Percentiles rank a stretch among this genome's conserved stretches.
These are phyloP conservation scores for Pristionchus arcanus DNA, from an alignment of 2,888 invertebrate genomes.

Conservation along the genomic window DNA sequence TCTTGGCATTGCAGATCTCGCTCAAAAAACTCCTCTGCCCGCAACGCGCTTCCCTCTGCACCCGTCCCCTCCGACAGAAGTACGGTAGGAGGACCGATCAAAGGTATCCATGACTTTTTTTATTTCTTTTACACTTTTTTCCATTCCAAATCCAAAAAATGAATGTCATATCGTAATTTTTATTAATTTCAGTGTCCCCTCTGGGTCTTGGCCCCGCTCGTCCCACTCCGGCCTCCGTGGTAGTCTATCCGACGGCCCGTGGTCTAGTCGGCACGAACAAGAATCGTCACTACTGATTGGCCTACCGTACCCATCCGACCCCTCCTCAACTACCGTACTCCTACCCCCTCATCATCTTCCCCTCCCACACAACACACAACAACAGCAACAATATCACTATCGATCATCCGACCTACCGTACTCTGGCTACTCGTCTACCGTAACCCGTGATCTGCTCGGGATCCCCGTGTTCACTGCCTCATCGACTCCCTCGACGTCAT, in stretches of 20 bases:
- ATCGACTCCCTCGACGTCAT: slow-evolving; percentile 43
- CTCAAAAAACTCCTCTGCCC: slow-evolving; percentile 79
- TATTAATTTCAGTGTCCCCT: slow-evolving; percentile 28
- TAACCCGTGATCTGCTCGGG: slow-evolving; percentile 42
- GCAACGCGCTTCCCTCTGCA: slow-evolving; percentile 73
- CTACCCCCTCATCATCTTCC: not conserved
- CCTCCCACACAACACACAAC: not conserved
- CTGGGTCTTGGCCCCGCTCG: slow-evolving; percentile 43
- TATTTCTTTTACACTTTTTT: not conserved
- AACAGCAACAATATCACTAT: not conserved
- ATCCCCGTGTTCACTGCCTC: slow-evolving; percentile 38
- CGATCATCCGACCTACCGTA: slow-evolving; percentile 9
- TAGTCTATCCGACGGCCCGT: slow-evolving; percentile 63
- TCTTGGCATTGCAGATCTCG: slow-evolving; percentile 57
- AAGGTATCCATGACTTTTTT: slow-evolving; percentile 12
- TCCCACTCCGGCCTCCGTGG: slow-evolving; percentile 52
- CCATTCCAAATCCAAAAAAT: not conserved
- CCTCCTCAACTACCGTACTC: not conserved
- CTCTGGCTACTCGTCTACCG: slow-evolving; percentile 30
- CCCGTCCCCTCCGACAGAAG: slow-evolving; percentile 41
- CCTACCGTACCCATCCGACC: not conserved
- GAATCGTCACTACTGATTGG: slow-evolving; percentile 42
- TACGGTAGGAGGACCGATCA: slow-evolving; percentile 48
- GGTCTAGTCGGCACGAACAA: slow-evolving; percentile 62
- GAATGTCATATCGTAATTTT: not conserved